Base-by-base conservation (phyloP, 37 sponge, comb jelly and placozoan species). In the Ianthella basta region DNA sequence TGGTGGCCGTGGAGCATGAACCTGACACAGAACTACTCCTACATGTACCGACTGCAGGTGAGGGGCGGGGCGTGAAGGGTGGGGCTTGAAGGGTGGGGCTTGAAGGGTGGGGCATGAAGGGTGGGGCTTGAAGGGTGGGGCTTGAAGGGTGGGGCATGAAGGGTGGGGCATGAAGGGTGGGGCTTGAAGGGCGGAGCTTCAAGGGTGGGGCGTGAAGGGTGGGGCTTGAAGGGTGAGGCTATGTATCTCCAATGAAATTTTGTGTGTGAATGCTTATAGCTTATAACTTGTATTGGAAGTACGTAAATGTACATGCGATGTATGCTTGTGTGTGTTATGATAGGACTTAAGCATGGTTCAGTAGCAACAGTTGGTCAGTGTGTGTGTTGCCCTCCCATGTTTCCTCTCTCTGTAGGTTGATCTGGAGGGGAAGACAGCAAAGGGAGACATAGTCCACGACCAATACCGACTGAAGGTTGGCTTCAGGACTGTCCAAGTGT, bases 1-100 rank as follows among this genome's bases (percentile, higher is more conserved):
- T 91, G 91, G 91, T 91, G 91, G 91, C 91, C 91, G 5, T 91
- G 91, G 91, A 91, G 83, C 21, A 83, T 91, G 87, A 80, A 77
- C 20, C 38, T 32, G 27, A 79, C 77, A n/a, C 65, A 64, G 18
- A 64, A 63, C 34, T 36, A 59, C 21, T 82, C 73, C 8, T 78
- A 79, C 53, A 78, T 86, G 65, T 87, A 91, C 57, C 16, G 44
- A 19, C 61, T 91, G 0, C 72, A 91, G 53, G 91, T 91, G 36
- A 83, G 36, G 20, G 37, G 19, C 15, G 53, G 35, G 50, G 50
- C 50, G 3, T 44, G 50, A 44, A 44, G 50, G 50, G 50, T 44
- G 50, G 50, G 50, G 50, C 50, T 10, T 10, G 50, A 44, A 8
- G 8, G 8, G 50, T 44, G 50, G 8, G 50, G 50, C 50, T n/a